Base-by-base conservation (phyloP, 2,113 vertebrate species). In the Semicossyphus pulcher region DNA sequence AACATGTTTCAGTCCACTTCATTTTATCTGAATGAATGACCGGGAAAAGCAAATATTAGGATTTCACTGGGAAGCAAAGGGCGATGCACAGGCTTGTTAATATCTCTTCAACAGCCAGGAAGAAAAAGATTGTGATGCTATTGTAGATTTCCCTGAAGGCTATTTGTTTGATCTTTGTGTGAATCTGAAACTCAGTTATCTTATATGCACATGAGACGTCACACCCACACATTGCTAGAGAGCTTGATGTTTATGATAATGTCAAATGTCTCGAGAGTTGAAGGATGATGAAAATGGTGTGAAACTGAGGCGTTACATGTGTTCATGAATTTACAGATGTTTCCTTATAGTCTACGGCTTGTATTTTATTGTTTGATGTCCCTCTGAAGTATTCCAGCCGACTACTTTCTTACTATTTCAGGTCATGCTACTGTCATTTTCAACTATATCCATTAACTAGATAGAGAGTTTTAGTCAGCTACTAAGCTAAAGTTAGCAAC, bases 11-110 rank as follows among this genome's bases (percentile, higher is more conserved):
- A 53, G 23, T 28, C n/a, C 53, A 48, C 69, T 63, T 64, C 49
- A 67, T 44, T 54, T 51, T 66, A 80, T 70, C 62, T 34, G 37
- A 79, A 32, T 81, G 28, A 75, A 61, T 29, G 44, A 68, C 26
- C 4, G 1, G 37, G 23, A 36, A 85, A 77, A 64, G 29, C 69
- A 86, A 85, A 87, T 58, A 78, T 75, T 75, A 31, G 45, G 18
- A 57, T 78, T 83, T 74, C 15, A 47, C 23, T 18, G 6, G 44
- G 20, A 72, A 72, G 76, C 74, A 81, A 84, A 70, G 44, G 44
- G 54, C 8, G 29, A 16, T 9, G 16, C 42, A 26, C 32, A 48
- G 64, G 36, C 44, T 29, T 14, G 36, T 37, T 71, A 26, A 31
- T 39, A 51, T 37, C 2, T 37, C 29, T 59, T 15, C 70, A 64